Evolutionary conservation across 2,888 invertebrate species (phyloP).

Genomic region (Eupithecia dodoneata): DNA sequence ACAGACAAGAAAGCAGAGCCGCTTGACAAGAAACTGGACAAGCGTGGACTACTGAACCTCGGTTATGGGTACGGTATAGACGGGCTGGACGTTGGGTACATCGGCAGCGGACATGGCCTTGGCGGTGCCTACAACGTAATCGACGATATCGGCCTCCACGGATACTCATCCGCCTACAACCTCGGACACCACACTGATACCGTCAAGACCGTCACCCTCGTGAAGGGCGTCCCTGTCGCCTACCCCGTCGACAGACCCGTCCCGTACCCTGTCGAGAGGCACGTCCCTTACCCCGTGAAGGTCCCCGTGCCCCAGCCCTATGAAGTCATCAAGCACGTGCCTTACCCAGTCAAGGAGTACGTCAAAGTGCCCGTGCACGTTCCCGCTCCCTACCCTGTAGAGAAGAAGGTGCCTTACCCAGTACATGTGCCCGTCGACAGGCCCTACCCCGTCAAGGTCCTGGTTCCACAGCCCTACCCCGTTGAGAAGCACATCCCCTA

Average conservation of each 20-base stretch:
- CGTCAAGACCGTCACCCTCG: conserved; percentile 86
- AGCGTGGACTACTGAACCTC: conserved; percentile 90
- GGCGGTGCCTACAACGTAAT: conserved; percentile 81
- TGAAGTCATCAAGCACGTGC: conserved; percentile 88
- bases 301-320: conserved; percentile 89
- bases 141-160: conserved; percentile 58
- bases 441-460: conserved; percentile 91
- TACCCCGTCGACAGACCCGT: conserved; percentile 86
- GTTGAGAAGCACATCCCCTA: conserved; percentile 90
- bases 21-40: conserved; percentile 91
- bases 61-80: conserved; percentile 92
- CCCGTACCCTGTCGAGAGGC: conserved; percentile 87
- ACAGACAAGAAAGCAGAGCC: conserved; percentile 84
- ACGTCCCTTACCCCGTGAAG: conserved; percentile 87
- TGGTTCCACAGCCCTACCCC: conserved; percentile 91
- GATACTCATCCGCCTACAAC: conserved; percentile 57
- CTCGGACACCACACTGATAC: conserved; percentile 80
- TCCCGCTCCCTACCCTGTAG: conserved; percentile 90
- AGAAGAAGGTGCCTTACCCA: conserved; percentile 90
- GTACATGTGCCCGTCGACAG: conserved; percentile 89
- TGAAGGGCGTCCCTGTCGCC: conserved; percentile 87
- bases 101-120: conserved; percentile 85
- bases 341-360: conserved; percentile 90
- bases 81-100: conserved; percentile 89
- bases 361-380: conserved; percentile 92